Conservation (phyloP, 2,113 vertebrate genomes). For the Parus major region DNA sequence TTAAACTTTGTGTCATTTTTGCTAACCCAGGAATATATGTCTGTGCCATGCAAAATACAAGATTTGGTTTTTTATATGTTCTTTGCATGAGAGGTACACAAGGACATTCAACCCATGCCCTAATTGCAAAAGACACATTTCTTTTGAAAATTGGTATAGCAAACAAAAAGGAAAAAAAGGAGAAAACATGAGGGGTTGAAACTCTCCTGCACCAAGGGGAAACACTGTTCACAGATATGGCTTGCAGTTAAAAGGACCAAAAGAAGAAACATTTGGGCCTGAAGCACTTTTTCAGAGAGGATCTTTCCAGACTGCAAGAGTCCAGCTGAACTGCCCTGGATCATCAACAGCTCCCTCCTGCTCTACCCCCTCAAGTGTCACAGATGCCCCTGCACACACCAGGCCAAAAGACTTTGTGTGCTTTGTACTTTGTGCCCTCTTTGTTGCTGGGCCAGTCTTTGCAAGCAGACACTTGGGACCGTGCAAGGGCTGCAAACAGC, state of each 20-base stretch:
- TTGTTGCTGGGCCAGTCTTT: not conserved
- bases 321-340: accelerated
- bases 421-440: not conserved
- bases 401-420: not conserved
- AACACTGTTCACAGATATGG: not conserved
- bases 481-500: not conserved
- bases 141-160: not conserved
- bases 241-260: not conserved
- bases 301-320: not conserved
- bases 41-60: not conserved
- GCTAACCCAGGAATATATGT: not conserved
- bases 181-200: not conserved
- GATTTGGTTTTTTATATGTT: not conserved
- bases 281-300: not conserved
- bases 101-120: not conserved
- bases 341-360: not conserved
- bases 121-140: accelerated
- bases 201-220: not conserved
- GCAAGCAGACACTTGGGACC: accelerated
- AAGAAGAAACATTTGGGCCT: not conserved
- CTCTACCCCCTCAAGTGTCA: not conserved
- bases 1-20: not conserved
- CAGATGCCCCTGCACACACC: not conserved
- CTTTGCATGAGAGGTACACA: not conserved
- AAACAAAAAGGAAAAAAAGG: not conserved